These are phyloP conservation scores for Calypte anna DNA, from an alignment of 2,113 vertebrate species.

Conservation along the genomic window DNA sequence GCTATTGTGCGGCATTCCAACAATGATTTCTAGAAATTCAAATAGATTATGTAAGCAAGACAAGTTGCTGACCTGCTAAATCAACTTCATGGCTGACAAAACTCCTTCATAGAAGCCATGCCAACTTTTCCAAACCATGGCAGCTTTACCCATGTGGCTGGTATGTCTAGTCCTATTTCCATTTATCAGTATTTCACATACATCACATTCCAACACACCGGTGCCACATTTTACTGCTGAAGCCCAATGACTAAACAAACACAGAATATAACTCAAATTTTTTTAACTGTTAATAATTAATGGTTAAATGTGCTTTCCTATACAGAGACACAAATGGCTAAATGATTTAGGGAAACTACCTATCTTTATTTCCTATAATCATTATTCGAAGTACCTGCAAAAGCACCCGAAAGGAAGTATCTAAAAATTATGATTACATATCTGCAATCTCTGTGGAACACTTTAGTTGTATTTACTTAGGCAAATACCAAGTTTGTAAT, in stretches of 20 bases:
- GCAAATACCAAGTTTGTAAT: neutral
- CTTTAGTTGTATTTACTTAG: neutral
- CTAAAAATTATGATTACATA: neutral
- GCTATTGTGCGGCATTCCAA: neutral
- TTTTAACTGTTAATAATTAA: neutral
- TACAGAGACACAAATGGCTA: neutral
- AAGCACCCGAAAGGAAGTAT: neutral
- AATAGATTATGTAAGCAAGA: neutral
- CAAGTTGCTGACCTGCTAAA: neutral
- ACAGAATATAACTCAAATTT: neutral
- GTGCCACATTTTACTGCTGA: neutral
- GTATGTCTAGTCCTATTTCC: neutral
- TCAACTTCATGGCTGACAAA: neutral
- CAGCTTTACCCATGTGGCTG: neutral
- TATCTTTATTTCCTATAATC: neutral
- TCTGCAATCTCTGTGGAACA: neutral
- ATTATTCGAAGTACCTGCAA: neutral
- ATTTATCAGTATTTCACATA: neutral
- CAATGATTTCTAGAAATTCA: neutral
- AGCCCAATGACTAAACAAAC: neutral
- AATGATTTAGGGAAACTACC: neutral
- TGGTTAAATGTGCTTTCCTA: neutral
- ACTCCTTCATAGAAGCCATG: neutral
- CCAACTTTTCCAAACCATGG: neutral
- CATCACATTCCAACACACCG: neutral